Conservation (phyloP, 2,113 vertebrate genomes). For the Toxotes chatareus region DNA sequence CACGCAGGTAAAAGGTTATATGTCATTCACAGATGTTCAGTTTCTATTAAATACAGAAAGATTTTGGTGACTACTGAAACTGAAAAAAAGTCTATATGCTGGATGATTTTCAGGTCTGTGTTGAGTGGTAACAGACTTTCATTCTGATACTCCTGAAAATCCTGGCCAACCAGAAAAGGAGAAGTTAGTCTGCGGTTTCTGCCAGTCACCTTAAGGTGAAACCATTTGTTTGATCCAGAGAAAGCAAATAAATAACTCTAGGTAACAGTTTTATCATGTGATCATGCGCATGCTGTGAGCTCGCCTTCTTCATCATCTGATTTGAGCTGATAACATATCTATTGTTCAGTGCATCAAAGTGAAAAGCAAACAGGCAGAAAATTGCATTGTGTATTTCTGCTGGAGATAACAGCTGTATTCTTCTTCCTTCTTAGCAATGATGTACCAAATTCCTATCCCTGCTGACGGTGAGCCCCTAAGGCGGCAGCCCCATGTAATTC, state of each 20-base stretch:
- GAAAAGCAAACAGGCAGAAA: conserved; percentile 14
- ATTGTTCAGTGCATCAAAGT: neutral
- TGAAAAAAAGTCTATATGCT: neutral
- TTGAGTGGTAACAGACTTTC: conserved; percentile 7
- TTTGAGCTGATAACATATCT: neutral
- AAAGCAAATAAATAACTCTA: conserved; percentile 14
- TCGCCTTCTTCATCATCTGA: neutral
- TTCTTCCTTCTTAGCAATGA: neutral
- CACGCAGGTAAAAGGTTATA: neutral
- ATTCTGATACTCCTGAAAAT: conserved; percentile 6
- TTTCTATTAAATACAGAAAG: neutral
- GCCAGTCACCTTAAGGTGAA: neutral
- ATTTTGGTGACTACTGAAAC: neutral
- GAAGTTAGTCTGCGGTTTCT: neutral
- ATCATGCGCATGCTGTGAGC: neutral
- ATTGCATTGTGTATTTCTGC: neutral
- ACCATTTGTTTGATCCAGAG: neutral
- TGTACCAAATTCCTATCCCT: too few relatives aligned
- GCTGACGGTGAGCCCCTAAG: too few relatives aligned
- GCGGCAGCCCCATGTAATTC: too few relatives aligned
- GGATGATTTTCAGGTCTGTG: conserved; percentile 11
- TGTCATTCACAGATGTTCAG: too few relatives aligned
- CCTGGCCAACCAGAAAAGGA: conserved; percentile 16
- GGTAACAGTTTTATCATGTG: neutral
- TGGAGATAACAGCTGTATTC: conserved; percentile 1